Evolutionary conservation across 2,888 invertebrate species (phyloP).

Genomic region (Ichneumon xanthorius): DNA sequence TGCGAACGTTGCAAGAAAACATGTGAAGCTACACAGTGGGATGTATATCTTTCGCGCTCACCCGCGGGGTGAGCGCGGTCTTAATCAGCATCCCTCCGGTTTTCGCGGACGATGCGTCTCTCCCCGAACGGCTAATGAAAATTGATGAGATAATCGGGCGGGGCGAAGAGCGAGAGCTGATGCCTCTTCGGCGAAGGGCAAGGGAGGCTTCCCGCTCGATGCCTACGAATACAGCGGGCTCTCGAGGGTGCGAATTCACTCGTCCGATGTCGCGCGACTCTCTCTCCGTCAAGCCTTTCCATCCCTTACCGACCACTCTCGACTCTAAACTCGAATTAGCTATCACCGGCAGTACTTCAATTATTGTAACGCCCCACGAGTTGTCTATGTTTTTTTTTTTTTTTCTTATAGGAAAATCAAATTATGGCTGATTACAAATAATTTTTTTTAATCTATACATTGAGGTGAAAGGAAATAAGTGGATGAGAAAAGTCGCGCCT

Average conservation of each 20-base stretch:
- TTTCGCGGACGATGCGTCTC: constrained; percentile 72
- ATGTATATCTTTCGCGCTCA: constrained; percentile 38
- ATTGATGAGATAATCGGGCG: constrained; percentile 82
- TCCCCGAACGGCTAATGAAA: constrained; percentile 80
- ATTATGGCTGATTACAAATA: not conserved
- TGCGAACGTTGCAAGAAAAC: constrained; percentile 78
- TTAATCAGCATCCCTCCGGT: constrained; percentile 77
- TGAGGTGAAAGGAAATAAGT: not conserved
- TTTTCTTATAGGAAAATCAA: not conserved
- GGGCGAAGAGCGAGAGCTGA: constrained; percentile 32
- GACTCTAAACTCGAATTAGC: constrained; percentile 36
- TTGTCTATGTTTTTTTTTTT: no score
- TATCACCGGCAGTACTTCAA: not conserved
- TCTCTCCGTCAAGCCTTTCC: not conserved
- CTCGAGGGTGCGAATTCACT: constrained; percentile 53
- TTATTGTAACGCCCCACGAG: not conserved
- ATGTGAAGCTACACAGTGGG: constrained; percentile 69
- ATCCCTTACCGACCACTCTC: not conserved
- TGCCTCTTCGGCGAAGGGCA: constrained; percentile 43
- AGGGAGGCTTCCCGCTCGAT: constrained; percentile 43
- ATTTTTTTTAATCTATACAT: no score
- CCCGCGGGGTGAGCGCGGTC: constrained; percentile 59
- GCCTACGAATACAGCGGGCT: constrained; percentile 31
- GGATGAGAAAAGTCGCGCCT: not conserved
- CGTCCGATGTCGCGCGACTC: constrained; percentile 49